A percentile compares a stretch with the other conserved stretches of the same genome.
Conservation (phyloP, 2,888 invertebrate genomes). For the Microctonus hyperodae region DNA sequence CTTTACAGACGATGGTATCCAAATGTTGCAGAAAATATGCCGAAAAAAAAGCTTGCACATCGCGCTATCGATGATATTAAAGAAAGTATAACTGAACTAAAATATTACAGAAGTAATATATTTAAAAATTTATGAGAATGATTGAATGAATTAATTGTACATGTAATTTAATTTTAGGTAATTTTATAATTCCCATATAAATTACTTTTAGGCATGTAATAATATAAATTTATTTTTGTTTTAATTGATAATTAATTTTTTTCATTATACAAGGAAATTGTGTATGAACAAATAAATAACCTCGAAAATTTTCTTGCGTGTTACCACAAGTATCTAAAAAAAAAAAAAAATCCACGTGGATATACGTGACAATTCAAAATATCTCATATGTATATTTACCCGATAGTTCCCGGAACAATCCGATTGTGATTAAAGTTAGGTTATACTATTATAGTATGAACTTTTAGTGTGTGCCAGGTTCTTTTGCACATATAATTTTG, state of each 20-base stretch:
- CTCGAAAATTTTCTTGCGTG: neutral
- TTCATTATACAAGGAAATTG: too few species aligned
- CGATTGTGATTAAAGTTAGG: neutral
- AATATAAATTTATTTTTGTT: too few species aligned
- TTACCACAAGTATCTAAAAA: neutral
- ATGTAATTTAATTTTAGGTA: too few species aligned
- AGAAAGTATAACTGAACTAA: constrained; percentile 85
- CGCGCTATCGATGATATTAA: constrained; percentile 83
- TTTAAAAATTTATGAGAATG: constrained; percentile 34
- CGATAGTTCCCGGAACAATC: neutral
- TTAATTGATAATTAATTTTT: too few species aligned
- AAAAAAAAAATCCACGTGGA: neutral
- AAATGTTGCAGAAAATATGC: constrained; percentile 66
- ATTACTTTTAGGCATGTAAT: too few species aligned
- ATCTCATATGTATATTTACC: neutral
- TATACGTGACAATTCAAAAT: neutral
- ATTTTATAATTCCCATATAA: too few species aligned
- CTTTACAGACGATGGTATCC: constrained; percentile 77
- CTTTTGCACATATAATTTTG: too few species aligned
- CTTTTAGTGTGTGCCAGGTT: neutral
- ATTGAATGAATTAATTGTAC: neutral
- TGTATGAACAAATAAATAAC: too few species aligned
- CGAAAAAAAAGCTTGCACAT: constrained; percentile 73
- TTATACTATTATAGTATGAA: neutral
- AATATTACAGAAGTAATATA: constrained; percentile 71